These are phyloP conservation scores for Trigoniulus corallinus DNA, from an alignment of 1,140 invertebrate genomes.

Conservation along the genomic window DNA sequence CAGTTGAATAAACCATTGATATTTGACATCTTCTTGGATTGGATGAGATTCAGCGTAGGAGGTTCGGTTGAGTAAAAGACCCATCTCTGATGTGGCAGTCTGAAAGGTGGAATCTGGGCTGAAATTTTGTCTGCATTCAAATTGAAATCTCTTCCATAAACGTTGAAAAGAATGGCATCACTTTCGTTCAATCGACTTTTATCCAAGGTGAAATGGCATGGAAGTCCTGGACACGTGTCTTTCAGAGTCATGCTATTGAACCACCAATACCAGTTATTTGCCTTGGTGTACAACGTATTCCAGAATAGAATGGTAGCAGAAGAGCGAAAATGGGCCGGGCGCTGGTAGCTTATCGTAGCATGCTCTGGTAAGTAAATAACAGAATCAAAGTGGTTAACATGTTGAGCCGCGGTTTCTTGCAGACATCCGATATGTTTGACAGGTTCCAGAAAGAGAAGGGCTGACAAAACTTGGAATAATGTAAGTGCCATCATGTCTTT, in stretches of 20 bases:
- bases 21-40: conserved; percentile 24
- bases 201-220: not conserved
- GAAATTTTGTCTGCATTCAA: not conserved
- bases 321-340: not conserved
- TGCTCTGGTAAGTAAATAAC: not conserved
- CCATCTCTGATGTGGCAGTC: conserved; percentile 35
- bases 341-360: not conserved
- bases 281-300: not conserved
- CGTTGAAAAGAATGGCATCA: conserved; percentile 38
- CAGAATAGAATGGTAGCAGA: not conserved
- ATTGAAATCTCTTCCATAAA: conserved; percentile 26
- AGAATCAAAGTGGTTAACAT: no score
- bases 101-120: conserved; percentile 21
- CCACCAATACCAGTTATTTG: not conserved
- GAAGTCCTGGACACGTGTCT: not conserved
- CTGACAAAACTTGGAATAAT: no score
- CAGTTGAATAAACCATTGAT: conserved; percentile 25
- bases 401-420: no score
- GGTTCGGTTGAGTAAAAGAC: conserved; percentile 42
- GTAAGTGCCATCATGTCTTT: no score
- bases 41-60: conserved; percentile 19
- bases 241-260: not conserved
- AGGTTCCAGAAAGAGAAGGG: no score
- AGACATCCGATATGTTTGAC: no score
- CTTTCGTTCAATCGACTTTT: conserved; percentile 15